Evolutionary conservation across 2,888 invertebrate genomes (phyloP).

Genomic region (Buathra laborator): DNA sequence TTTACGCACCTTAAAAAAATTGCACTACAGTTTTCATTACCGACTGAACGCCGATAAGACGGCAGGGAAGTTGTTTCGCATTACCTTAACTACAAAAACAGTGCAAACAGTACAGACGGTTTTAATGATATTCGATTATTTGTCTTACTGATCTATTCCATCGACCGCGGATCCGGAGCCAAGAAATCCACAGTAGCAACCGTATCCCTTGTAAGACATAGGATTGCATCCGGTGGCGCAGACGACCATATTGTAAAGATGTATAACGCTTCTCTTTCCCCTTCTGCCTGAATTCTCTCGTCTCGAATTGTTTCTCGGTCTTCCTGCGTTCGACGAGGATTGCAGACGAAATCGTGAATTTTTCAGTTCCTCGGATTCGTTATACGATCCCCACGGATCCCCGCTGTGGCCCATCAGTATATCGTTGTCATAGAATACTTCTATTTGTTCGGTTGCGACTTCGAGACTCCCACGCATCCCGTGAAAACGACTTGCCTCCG

Average conservation of each 20-base stretch:
- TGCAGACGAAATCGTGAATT: slow-evolving; percentile 22
- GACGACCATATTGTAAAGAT: slow-evolving; percentile 94
- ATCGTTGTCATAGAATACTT: slow-evolving; percentile 64
- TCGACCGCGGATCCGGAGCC: slow-evolving; percentile 93
- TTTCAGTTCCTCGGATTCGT: slow-evolving; percentile 46
- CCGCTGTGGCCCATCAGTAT: slow-evolving; percentile 76
- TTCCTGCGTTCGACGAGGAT: neutral
- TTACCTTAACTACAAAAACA: too few relatives aligned
- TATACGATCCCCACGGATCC: slow-evolving; percentile 73
- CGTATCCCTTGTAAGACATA: slow-evolving; percentile 93
- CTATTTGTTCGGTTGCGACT: neutral
- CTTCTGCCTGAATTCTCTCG: slow-evolving; percentile 79
- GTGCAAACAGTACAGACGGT: too few relatives aligned
- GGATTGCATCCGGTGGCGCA: slow-evolving; percentile 95
- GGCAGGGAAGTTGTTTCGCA: too few relatives aligned
- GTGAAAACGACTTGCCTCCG: slow-evolving; percentile 32
- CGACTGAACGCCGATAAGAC: neutral
- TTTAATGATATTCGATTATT: neutral
- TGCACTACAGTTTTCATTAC: neutral
- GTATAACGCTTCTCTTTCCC: slow-evolving; percentile 91
- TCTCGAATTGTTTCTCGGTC: slow-evolving; percentile 15
- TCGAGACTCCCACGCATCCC: slow-evolving; percentile 28
- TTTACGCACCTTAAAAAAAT: too few relatives aligned
- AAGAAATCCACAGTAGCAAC: slow-evolving; percentile 95
- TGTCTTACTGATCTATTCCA: slow-evolving; percentile 91